Conservation (phyloP, 1,140 invertebrate genomes). For the Kradibia gibbosae region DNA sequence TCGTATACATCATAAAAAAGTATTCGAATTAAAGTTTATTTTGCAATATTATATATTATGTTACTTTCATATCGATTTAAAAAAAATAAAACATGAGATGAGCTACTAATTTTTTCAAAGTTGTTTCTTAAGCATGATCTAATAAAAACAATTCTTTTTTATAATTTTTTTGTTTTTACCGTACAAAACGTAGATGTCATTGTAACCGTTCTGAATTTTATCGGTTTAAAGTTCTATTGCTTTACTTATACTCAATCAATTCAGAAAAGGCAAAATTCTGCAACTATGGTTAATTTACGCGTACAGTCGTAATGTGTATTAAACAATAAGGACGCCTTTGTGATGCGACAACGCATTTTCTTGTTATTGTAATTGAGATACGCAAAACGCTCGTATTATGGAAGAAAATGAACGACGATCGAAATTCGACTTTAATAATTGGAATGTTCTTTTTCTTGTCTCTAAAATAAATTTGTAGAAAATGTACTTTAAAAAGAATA, state of each 20-base stretch:
- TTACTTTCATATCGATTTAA: constrained; percentile 10
- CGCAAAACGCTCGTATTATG: constrained; percentile 6
- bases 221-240: constrained; percentile 6
- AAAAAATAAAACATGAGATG: not conserved
- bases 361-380: constrained; percentile 33
- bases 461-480: constrained; percentile 25
- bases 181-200: constrained; percentile 39
- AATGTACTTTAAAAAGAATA: constrained; percentile 24
- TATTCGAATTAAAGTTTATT: constrained; percentile 29
- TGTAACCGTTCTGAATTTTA: constrained; percentile 45
- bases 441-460: constrained; percentile 20
- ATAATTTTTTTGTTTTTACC: constrained; percentile 21
- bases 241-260: constrained; percentile 17
- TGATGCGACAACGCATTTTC: constrained; percentile 1
- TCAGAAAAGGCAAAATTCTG: constrained; percentile 24
- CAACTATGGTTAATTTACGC: not conserved
- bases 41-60: not conserved
- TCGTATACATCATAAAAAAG: constrained; percentile 14
- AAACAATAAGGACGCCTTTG: constrained; percentile 4
- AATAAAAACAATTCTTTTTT: constrained; percentile 9
- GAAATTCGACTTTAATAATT: constrained; percentile 31
- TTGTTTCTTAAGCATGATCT: not conserved
- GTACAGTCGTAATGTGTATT: not conserved
- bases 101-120: not conserved
- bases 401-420: not conserved